Base-by-base conservation (phyloP, 2,113 vertebrate species). In the Cercocebus atys region DNA sequence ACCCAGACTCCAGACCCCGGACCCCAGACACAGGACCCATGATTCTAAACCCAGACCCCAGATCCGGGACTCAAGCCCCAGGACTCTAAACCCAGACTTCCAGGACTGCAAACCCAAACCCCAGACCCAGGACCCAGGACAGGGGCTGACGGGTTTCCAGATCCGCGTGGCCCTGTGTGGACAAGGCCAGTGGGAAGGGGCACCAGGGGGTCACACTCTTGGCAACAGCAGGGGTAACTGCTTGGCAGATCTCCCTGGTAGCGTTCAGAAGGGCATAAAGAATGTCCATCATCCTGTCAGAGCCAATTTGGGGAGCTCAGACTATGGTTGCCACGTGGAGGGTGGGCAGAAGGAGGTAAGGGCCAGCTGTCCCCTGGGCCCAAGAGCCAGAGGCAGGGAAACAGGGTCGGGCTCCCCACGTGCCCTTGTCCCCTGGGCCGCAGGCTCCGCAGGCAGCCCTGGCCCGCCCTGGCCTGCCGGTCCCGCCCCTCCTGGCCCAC, bases 401-500 rank as follows among this genome's bases (percentile, higher is more conserved):
- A 64, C 47, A 72, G 83, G 68, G 87, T 91, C 86, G 6, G 66
- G 72, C 70, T 95, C 45, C 82, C 88, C 96, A 94, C 30, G n/a
- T 92, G 93, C 95, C 80, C 90, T 84, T 40, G 84, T 92, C 70
- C 97, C 93, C 76, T 79, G 16, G 59, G 96, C 98, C 92, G 0
- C 97, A 95, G 92, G 89, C 96, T 92, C 88, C 61, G 0, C 80
- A 82, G 82, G 87, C 97, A 0, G 68, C 72, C 93, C 92, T 2
- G 52, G 92, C 93, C 93, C 55, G 32, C 92, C 89, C 90, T 0
- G 61, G 73, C 61, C 95, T 93, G 61, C 61, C 27, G 27, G 59
- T 86, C 93, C 93, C 61, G 95, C 97, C 97, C 81, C 76, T 98
- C 96, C 95, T 98, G 98, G 98, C 97, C 93, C 79, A 11, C 16